phyloP scores from a whole-genome alignment of 2,888 invertebrate genomes.

The Cosmopolites sordidus region DNA sequence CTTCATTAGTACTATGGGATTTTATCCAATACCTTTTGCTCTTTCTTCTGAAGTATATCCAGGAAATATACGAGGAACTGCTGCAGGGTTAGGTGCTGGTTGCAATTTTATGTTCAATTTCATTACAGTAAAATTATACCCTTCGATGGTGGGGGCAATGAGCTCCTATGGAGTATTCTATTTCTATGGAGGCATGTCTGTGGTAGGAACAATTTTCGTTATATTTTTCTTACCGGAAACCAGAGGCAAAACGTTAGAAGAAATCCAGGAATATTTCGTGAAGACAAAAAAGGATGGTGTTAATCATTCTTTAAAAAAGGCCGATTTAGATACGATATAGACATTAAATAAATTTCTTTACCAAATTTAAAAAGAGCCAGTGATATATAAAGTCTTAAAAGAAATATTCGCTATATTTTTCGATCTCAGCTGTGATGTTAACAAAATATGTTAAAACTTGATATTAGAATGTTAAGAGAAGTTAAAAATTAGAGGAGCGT shows the following conservation, averaged over 20 bases:
- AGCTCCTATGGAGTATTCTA: conserved; percentile 51
- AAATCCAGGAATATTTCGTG: conserved; percentile 51
- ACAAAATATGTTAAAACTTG: too few relatives aligned
- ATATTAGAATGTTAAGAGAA: too few relatives aligned
- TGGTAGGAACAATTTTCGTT: conserved; percentile 52
- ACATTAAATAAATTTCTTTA: too few relatives aligned
- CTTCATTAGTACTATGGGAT: conserved; percentile 53
- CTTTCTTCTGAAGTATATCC: conserved; percentile 57
- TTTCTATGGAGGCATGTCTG: conserved; percentile 49
- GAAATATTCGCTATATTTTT: too few relatives aligned
- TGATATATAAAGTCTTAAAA: too few relatives aligned
- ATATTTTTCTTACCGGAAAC: conserved; percentile 52
- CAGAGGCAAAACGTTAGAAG: conserved; percentile 51
- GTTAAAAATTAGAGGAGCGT: too few relatives aligned
- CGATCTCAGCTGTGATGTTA: too few relatives aligned
- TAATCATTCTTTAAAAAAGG: too few relatives aligned
- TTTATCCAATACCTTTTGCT: conserved; percentile 55
- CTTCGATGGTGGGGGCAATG: conserved; percentile 45
- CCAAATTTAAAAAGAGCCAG: too few relatives aligned
- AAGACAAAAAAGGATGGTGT: conserved; percentile 23
- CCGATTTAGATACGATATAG: too few relatives aligned
- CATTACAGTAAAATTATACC: conserved; percentile 52
- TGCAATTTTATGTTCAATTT: conserved; percentile 54
- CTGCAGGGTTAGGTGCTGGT: conserved; percentile 51
- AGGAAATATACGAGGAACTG: conserved; percentile 51